Base-by-base conservation (phyloP, 2,113 vertebrate genomes). In the Tetrao urogallus region DNA sequence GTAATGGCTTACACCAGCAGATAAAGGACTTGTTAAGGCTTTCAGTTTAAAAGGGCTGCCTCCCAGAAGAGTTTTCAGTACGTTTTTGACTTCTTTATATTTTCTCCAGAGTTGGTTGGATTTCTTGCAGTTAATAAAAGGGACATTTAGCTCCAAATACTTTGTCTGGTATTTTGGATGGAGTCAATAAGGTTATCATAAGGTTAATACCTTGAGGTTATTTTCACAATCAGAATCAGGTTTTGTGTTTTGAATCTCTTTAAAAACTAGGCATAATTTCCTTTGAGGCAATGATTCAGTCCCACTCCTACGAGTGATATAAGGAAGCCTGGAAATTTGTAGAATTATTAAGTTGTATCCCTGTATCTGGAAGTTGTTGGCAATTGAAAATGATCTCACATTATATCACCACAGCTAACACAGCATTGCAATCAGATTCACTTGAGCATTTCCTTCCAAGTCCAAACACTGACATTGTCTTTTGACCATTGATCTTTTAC, bases 351-450 rank as follows among this genome's bases (percentile, higher is more conserved):
- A 78, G 18, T 15, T 25, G 3, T 2, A 16, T 66, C 71, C 25
- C 34, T 42, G 11, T 32, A 71, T 13, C 3, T 86, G 54, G 66
- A 86, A 52, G 88, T 4, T 38, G 70, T 45, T 79, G 90, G 72
- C 81, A 93, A 57, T 73, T 91, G 81, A 45, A 89, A 96, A 91
- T 34, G 82, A 73, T 96, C 76, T 76, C 93, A 84, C 78, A 84
- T 80, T 91, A 86, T 89, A 94, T 93, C 93, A 83, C 81, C 96
- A 67, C 88, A 96, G 91, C 82, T n/a, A 83, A 54, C 1, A 0
- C 72, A 78, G 14, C 92, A 22, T 74, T 69, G 48, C 61, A 70
- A 38, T 85, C 47, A 61, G 74, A 74, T 63, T 66, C 42, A 54
- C 79, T 73, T 12, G 48, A 92, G 54, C 34, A 3, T 85, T 92